Percentiles rank a stretch among this genome's conserved stretches.
phyloP scores from a whole-genome alignment of 2,113 vertebrate species.

The Corydoras sp. region DNA sequence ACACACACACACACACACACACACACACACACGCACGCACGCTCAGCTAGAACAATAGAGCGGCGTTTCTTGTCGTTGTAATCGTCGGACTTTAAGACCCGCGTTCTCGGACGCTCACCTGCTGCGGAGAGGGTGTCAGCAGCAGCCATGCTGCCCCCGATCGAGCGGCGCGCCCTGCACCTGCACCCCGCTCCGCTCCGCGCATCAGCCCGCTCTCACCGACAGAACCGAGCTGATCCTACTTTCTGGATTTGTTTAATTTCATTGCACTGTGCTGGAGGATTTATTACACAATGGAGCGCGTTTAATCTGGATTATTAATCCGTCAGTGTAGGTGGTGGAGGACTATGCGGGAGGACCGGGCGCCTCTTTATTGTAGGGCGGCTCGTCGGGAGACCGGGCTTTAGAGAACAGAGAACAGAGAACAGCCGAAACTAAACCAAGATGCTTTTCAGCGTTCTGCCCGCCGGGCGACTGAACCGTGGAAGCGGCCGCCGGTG shows the following conservation, averaged over 20 bases:
- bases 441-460: too few relatives aligned
- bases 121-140: slow-evolving; percentile 1
- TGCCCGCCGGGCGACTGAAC: too few relatives aligned
- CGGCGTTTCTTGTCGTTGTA: too few relatives aligned
- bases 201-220: slow-evolving; percentile 3
- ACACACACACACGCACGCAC: too few relatives aligned
- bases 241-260: background rate
- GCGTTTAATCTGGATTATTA: background rate
- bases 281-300: background rate
- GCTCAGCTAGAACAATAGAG: too few relatives aligned
- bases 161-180: slow-evolving; percentile 31
- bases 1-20: too few relatives aligned
- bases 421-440: too few relatives aligned
- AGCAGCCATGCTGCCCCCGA: slow-evolving; percentile 41
- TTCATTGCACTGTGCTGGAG: too few relatives aligned
- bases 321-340: background rate
- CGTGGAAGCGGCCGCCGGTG: background rate
- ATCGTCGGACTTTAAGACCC: slow-evolving; percentile 27
- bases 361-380: background rate
- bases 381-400: background rate
- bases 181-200: slow-evolving; percentile 20
- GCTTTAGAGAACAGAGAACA: too few relatives aligned
- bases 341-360: background rate
- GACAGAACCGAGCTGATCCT: too few relatives aligned
- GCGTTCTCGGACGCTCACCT: slow-evolving; percentile 19